These are phyloP conservation scores for Pterocles orientalis DNA, from an alignment of 2,113 vertebrate genomes.

Conservation along the genomic window DNA sequence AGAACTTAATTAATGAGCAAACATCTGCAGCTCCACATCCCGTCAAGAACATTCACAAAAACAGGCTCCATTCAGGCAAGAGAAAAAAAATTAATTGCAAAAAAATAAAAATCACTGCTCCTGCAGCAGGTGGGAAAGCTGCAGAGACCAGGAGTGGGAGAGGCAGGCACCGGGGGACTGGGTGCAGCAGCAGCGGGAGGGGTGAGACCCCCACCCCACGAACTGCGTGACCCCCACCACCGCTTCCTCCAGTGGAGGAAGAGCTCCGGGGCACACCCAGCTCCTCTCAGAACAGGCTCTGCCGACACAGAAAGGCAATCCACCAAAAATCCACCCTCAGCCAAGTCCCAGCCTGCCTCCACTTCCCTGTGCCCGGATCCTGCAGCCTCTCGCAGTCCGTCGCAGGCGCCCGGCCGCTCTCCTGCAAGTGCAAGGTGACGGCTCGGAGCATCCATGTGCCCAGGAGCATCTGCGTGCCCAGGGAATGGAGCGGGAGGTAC, in stretches of 20 bases:
- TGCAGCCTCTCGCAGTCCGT: background rate
- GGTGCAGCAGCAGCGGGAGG: fast-evolving
- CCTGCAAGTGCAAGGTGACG: background rate
- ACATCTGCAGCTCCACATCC: background rate
- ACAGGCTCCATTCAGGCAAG: background rate
- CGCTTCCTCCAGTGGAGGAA: background rate
- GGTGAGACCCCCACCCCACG: fast-evolving
- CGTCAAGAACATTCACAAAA: background rate
- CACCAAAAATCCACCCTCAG: background rate
- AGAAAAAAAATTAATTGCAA: background rate
- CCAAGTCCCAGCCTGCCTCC: background rate
- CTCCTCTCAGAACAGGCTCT: background rate
- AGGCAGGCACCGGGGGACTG: fast-evolving
- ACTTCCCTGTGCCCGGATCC: background rate
- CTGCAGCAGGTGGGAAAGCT: background rate
- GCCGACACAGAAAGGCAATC: background rate
- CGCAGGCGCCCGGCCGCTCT: background rate
- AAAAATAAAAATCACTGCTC: background rate
- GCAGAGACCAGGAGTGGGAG: background rate
- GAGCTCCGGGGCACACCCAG: background rate
- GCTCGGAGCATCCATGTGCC: fast-evolving
- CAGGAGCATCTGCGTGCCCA: too few relatives aligned
- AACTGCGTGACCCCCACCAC: background rate
- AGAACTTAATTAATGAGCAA: background rate
- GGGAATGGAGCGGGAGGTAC: fast-evolving